Evolutionary conservation across 2,888 invertebrate genomes (phyloP).

Genomic region (Melitaea athalia): DNA sequence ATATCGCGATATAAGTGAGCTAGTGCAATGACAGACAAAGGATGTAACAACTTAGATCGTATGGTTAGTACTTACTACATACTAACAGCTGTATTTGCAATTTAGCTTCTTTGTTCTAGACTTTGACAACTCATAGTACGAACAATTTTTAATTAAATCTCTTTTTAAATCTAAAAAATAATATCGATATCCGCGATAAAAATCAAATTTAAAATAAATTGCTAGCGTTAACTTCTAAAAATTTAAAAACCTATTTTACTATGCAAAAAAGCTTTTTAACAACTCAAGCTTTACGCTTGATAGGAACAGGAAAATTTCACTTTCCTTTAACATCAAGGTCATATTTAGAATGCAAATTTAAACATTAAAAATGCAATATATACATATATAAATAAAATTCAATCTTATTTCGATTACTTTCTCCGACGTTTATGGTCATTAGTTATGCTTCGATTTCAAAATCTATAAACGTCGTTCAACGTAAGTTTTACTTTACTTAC

Average conservation of each 20-base stretch:
- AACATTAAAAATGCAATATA: background rate
- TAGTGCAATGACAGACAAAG: background rate
- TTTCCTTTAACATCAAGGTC: constrained; percentile 7
- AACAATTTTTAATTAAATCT: no score
- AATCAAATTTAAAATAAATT: no score
- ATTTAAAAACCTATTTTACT: no score
- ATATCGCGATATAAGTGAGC: background rate
- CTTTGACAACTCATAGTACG: no score
- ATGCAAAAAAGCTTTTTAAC: background rate
- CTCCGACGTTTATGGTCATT: background rate
- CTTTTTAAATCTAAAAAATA: no score
- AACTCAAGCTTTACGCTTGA: background rate
- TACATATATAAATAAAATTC: background rate
- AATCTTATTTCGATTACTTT: background rate
- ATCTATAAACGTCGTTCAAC: background rate
- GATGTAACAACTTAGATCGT: background rate
- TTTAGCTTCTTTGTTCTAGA: no score
- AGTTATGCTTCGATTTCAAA: background rate
- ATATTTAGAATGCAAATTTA: background rate
- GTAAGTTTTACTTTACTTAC: no score
- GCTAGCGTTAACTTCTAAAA: no score
- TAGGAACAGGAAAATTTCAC: constrained; percentile 6
- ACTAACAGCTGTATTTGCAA: no score
- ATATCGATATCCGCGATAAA: no score
- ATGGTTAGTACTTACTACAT: background rate